Evolutionary conservation across 2,888 invertebrate species (phyloP).

Genomic region (Salticus scenicus): DNA sequence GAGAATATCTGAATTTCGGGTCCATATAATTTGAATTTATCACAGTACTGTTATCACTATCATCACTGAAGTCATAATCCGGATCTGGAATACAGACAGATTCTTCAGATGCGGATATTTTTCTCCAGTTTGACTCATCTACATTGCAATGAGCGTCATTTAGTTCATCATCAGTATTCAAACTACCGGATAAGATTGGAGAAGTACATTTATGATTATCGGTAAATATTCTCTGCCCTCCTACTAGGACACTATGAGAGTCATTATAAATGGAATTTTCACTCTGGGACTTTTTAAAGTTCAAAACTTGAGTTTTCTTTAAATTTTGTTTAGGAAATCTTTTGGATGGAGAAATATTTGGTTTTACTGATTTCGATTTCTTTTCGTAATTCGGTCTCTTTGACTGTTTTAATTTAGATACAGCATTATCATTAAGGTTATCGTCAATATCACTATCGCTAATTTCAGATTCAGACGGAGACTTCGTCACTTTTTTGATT

Average conservation of each 20-base stretch:
- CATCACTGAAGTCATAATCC: constrained; percentile 71
- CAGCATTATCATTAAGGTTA: constrained; percentile 62
- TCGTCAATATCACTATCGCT: constrained; percentile 68
- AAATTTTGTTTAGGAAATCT: constrained; percentile 27
- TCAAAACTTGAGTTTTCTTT: constrained; percentile 33
- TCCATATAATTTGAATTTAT: constrained; percentile 50
- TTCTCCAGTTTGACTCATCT: constrained; percentile 33
- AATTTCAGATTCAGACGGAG: constrained; percentile 56
- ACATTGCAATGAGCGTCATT: neutral
- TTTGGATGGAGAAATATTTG: neutral
- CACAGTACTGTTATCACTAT: constrained; percentile 57
- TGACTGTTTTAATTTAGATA: constrained; percentile 42
- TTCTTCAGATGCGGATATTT: constrained; percentile 53
- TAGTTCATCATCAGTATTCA: constrained; percentile 4
- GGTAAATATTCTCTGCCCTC: constrained; percentile 63
- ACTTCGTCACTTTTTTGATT: constrained; percentile 55
- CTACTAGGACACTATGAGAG: constrained; percentile 52
- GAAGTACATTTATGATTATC: constrained; percentile 45
- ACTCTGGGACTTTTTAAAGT: constrained; percentile 51
- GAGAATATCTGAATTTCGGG: constrained; percentile 68
- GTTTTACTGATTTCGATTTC: constrained; percentile 28
- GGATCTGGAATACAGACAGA: constrained; percentile 71
- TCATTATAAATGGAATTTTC: constrained; percentile 61
- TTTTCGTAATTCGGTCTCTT: constrained; percentile 36
- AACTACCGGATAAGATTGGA: constrained; percentile 21